phyloP scores from a whole-genome alignment of 2,888 invertebrate species.

The Oxystoma pomonae region DNA sequence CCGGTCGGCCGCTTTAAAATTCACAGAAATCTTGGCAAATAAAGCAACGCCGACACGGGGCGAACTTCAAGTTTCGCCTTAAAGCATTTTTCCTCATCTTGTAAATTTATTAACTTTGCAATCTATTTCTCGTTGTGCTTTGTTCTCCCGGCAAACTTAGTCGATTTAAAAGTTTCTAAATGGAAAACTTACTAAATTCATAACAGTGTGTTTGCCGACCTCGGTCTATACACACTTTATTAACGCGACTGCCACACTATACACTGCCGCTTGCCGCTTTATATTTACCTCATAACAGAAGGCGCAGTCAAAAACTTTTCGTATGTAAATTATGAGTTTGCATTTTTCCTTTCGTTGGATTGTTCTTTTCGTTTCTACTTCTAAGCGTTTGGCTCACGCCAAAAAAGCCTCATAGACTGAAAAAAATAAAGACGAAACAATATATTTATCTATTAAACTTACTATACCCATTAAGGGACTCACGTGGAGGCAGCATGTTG shows the following conservation, averaged over 20 bases:
- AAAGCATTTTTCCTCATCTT: conserved; percentile 13
- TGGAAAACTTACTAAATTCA: conserved; percentile 17
- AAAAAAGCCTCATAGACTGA: no score
- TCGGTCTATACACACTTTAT: conserved; percentile 12
- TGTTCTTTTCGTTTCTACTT: no score
- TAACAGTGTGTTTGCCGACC: conserved; percentile 17
- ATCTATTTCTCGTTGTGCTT: conserved; percentile 7
- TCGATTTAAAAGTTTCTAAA: conserved; percentile 18
- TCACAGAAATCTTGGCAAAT: background rate
- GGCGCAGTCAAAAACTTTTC: background rate
- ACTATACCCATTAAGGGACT: no score
- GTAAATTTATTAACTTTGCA: conserved; percentile 18
- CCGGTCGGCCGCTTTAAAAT: background rate
- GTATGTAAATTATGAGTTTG: background rate
- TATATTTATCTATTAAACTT: no score
- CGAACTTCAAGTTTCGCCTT: background rate
- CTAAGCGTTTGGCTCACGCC: no score
- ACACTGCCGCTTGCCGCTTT: background rate
- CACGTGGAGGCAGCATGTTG: no score
- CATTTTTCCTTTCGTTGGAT: background rate
- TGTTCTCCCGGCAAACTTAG: conserved; percentile 15
- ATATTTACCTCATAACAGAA: background rate
- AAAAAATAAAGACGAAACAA: no score
- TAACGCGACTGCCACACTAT: conserved; percentile 7
- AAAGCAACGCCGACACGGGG: background rate